Percentiles rank a stretch among this genome's conserved stretches.
These are phyloP conservation scores for Cynopterus brachyotis DNA, from an alignment of 2,113 vertebrate genomes.

Conservation along the genomic window DNA sequence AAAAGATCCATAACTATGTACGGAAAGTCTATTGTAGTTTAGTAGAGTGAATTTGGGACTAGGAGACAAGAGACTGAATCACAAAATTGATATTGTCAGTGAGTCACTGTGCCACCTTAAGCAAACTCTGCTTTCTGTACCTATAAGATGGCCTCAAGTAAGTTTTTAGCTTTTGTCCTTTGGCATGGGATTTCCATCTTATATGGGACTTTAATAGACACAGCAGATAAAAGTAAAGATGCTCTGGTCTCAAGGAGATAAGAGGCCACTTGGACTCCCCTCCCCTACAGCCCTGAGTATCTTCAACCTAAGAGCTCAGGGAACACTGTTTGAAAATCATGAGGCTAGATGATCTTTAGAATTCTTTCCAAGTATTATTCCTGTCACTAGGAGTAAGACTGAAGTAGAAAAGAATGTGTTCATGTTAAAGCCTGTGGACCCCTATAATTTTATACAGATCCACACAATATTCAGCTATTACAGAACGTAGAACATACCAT, in stretches of 20 bases:
- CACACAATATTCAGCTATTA: neutral
- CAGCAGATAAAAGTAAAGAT: neutral
- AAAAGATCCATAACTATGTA: neutral
- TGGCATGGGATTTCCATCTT: neutral
- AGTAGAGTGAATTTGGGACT: neutral
- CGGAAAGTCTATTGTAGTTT: neutral
- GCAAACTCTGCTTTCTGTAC: neutral
- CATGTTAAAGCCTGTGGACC: neutral
- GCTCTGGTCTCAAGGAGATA: neutral
- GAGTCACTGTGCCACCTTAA: neutral
- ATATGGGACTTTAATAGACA: neutral
- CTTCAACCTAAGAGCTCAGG: neutral
- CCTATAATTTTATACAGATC: neutral
- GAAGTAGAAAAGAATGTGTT: neutral
- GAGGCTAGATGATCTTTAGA: neutral
- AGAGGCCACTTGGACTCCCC: neutral
- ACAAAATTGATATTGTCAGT: neutral
- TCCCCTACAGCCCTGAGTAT: neutral
- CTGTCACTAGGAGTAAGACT: conserved; percentile 2
- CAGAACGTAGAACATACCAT: neutral
- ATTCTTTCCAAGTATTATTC: neutral
- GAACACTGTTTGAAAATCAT: conserved; percentile 25
- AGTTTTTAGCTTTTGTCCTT: neutral
- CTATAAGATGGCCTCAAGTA: neutral
- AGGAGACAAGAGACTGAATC: neutral